Conservation (phyloP, 2,888 invertebrate species). For the Hypomecis punctinalis region DNA sequence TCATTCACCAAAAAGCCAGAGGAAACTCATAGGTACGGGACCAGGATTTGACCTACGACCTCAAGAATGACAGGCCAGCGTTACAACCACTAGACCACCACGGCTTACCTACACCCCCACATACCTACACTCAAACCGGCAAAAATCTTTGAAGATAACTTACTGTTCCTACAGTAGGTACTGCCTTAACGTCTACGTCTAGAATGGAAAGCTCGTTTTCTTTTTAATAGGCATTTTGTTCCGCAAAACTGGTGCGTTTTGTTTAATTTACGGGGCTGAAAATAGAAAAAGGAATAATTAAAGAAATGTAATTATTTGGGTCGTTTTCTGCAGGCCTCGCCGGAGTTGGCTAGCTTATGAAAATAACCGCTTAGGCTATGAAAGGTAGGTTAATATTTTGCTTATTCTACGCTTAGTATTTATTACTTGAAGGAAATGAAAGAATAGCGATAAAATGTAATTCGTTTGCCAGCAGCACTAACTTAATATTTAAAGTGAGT, state of each 20-base stretch:
- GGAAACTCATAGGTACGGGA: no score
- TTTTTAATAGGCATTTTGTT: conserved; percentile 48
- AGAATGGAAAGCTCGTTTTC: conserved; percentile 46
- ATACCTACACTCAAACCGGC: no score
- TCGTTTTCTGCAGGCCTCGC: conserved; percentile 19
- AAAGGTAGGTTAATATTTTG: not conserved
- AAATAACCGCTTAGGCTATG: not conserved
- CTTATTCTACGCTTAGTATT: not conserved
- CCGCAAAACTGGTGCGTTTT: conserved; percentile 43
- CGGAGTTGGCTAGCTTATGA: conserved; percentile 1
- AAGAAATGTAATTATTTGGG: conserved; percentile 32
- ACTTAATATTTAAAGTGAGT: no score
- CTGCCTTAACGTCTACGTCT: conserved; percentile 37
- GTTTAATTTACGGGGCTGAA: conserved; percentile 41
- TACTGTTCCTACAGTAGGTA: no score
- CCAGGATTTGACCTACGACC: no score
- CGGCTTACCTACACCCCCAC: no score
- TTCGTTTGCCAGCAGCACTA: no score
- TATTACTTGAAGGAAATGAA: not conserved
- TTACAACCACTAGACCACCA: no score
- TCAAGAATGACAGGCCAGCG: no score
- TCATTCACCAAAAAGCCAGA: no score
- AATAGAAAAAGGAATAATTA: conserved; percentile 46
- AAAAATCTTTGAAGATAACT: no score
- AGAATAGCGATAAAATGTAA: no score